Evolutionary conservation across 2,113 vertebrate genomes (phyloP), one percentile per base, ranked within the genome.

Genomic region (Actenoides lindsayi): DNA sequence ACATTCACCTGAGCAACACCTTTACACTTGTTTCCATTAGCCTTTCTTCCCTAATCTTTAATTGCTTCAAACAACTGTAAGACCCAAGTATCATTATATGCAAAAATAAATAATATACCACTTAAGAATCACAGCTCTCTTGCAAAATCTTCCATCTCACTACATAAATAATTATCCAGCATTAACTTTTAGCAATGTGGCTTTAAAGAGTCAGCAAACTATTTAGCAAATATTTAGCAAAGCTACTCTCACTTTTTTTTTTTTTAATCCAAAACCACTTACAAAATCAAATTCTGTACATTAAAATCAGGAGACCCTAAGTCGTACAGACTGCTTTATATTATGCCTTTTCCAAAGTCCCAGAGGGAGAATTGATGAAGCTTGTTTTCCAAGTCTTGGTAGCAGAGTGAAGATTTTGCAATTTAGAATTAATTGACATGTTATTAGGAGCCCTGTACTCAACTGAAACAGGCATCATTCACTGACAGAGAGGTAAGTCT

Each of bases 351-450:
- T 88, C 48, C 70, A 42, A 91, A 78, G 76, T 16, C 64, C 39
- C 65, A 63, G 30, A 44, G 48, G 28, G 51, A 81, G 13, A 71
- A 87, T 3, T 54, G 71, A 89, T 75, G 46, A 87, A 91, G 28
- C 31, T 54, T 84, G 73, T 89, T 93, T 93, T 70, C 56, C 54
- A 83, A 67, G 69, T 37, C 44, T 37, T 41, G 41, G 75, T 74
- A 75, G 50, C 59, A 81, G 41, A 62, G 30, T 33, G 60, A 74
- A 70, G 76, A 93, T 62, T n/a, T 78, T 48, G 33, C 41, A 46
- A 70, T 68, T 92, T 92, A 81, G 86, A 92, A 87, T 81, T 89
- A 94, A 95, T 31, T 90, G 68, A 63, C 25, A 23, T 11, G 8
- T 67, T 89, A 86, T 93, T 77, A 95, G 48, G 31, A 77, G 68